phyloP scores from a whole-genome alignment of 2,113 vertebrate genomes.

The Rousettus leschenaultii region DNA sequence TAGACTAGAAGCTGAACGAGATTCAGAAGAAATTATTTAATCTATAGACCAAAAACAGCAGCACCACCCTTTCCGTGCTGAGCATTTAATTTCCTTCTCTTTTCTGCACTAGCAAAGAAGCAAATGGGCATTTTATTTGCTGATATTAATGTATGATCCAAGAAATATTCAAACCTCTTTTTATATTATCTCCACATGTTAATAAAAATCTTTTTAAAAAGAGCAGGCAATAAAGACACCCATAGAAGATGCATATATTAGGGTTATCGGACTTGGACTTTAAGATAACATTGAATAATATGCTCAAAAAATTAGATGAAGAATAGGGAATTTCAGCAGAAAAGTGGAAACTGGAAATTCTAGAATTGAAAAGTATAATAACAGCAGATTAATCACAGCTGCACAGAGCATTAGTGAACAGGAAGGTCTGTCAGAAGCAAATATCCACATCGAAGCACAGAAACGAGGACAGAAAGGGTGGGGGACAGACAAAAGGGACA shows the following conservation, averaged over 20 bases:
- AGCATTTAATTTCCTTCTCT: conserved; percentile 15
- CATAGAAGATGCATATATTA: not conserved
- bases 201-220: conserved; percentile 31
- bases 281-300: not conserved
- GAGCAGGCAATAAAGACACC: not conserved
- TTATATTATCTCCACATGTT: not conserved
- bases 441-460: not conserved
- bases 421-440: not conserved
- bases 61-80: not conserved
- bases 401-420: not conserved
- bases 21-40: conserved; percentile 52
- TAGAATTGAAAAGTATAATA: not conserved
- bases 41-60: conserved; percentile 34
- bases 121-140: not conserved
- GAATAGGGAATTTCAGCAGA: not conserved
- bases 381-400: not conserved
- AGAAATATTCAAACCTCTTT: conserved; percentile 29
- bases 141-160: conserved; percentile 8
- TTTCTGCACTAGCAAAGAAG: conserved; percentile 18
- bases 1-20: not conserved
- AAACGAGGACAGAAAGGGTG: not conserved
- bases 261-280: not conserved
- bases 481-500: not conserved
- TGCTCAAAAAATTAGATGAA: not conserved
- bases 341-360: not conserved